Evolutionary conservation across 2,888 invertebrate species (phyloP).

Genomic region (Archips crataeganus): DNA sequence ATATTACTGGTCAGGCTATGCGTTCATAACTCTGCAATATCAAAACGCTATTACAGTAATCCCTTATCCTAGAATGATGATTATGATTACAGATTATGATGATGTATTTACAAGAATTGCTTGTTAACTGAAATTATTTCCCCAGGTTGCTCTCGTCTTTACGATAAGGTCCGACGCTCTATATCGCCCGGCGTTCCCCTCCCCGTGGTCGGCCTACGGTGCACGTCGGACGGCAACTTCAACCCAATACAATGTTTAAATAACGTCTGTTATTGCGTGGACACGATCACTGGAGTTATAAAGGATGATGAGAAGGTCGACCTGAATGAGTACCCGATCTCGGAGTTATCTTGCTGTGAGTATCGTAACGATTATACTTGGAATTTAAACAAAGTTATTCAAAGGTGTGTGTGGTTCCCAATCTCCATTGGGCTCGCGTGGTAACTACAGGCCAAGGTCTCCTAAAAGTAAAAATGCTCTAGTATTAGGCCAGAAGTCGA

Average conservation of each 20-base stretch:
- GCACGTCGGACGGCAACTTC: slow-evolving; percentile 88
- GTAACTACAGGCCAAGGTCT: no score
- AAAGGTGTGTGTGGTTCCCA: no score
- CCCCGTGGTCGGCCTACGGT: slow-evolving; percentile 82
- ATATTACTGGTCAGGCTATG: no score
- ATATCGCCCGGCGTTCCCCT: slow-evolving; percentile 67
- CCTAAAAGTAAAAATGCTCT: no score
- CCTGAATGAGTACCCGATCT: slow-evolving; percentile 63
- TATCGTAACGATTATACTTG: slow-evolving; percentile 37
- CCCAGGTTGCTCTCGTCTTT: slow-evolving; percentile 86
- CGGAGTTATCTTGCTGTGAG: slow-evolving; percentile 79
- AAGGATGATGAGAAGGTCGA: slow-evolving; percentile 55
- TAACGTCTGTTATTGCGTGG: slow-evolving; percentile 87
- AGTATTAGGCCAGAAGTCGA: no score
- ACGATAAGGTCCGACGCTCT: slow-evolving; percentile 74
- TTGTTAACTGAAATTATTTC: slow-evolving; percentile 5
- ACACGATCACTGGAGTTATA: slow-evolving; percentile 81
- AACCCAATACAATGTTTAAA: slow-evolving; percentile 88
- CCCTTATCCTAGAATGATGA: no score
- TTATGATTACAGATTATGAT: no score
- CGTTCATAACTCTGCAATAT: no score
- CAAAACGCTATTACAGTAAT: no score
- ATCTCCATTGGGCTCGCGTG: no score
- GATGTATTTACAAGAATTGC: not conserved
- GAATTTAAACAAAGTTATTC: no score